Conservation (phyloP, 1,140 invertebrate genomes). For the Bombus affinis region DNA sequence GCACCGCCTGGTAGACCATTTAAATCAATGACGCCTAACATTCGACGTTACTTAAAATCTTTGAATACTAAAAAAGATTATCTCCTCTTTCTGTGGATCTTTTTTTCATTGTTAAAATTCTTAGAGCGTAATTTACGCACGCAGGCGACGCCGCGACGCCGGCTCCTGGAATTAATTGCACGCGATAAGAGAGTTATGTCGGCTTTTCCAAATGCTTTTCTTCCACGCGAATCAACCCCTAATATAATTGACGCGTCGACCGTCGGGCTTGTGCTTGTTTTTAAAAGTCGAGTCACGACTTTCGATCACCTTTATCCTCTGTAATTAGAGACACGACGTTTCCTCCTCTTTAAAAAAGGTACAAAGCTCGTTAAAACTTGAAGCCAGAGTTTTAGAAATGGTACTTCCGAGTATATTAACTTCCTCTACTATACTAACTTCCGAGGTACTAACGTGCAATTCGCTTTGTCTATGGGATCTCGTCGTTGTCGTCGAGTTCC, state of each 20-base stretch:
- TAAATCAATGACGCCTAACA: not conserved
- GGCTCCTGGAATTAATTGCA: constrained; percentile 2
- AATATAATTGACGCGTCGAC: not conserved
- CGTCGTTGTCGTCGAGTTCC: constrained; percentile 23
- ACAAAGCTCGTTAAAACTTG: not conserved
- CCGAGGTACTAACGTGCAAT: not conserved
- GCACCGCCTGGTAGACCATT: not conserved
- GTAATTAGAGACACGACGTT: constrained; percentile 5
- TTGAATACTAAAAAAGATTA: too few relatives aligned
- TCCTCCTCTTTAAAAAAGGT: not conserved
- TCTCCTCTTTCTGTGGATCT: not conserved
- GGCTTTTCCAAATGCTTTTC: constrained; percentile 12
- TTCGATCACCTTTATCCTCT: not conserved
- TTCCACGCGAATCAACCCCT: constrained; percentile 18
- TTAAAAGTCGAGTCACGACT: not conserved
- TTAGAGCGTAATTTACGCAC: not conserved
- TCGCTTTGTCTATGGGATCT: constrained; percentile 2
- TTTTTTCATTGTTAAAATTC: not conserved
- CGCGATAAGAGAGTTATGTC: constrained; percentile 16
- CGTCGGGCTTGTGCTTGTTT: not conserved
- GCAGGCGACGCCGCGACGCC: not conserved
- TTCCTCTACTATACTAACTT: too few relatives aligned
- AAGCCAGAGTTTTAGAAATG: too few relatives aligned
- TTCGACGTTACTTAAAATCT: not conserved
- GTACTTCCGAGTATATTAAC: not conserved